Conservation (phyloP, 2,888 invertebrate species). For the Nysson spinosus region DNA sequence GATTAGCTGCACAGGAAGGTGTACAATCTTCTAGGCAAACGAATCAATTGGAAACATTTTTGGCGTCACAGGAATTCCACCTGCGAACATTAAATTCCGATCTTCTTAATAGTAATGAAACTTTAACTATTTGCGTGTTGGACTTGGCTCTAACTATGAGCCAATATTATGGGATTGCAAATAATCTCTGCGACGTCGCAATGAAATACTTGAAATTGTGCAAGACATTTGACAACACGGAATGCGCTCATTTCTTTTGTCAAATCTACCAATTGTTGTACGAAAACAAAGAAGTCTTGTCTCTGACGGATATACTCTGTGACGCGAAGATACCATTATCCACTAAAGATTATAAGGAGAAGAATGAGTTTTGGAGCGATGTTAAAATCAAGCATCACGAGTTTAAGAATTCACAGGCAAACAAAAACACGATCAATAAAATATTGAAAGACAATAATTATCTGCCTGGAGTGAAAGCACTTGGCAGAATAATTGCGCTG, state of each 20-base stretch:
- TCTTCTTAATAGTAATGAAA: conserved; percentile 53
- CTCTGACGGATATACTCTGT: conserved; percentile 60
- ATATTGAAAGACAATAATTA: conserved; percentile 19
- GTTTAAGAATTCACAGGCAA: conserved; percentile 36
- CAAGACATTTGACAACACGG: conserved; percentile 56
- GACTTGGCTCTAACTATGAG: conserved; percentile 72
- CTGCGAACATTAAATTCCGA: conserved; percentile 54
- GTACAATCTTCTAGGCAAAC: conserved; percentile 68
- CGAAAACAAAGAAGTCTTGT: conserved; percentile 52
- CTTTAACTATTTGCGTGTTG: conserved; percentile 65
- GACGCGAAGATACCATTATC: conserved; percentile 64
- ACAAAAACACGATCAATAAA: conserved; percentile 25
- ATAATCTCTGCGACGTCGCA: conserved; percentile 68
- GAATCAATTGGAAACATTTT: conserved; percentile 71
- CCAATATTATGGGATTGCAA: conserved; percentile 57
- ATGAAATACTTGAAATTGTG: conserved; percentile 66
- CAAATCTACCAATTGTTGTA: conserved; percentile 60
- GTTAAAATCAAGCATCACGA: conserved; percentile 48
- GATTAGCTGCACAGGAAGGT: conserved; percentile 68
- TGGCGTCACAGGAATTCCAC: conserved; percentile 69
- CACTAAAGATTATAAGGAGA: conserved; percentile 59
- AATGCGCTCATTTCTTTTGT: conserved; percentile 58
- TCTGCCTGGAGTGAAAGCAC: conserved; percentile 43
- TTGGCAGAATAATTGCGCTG: conserved; percentile 54
- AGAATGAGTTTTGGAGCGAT: conserved; percentile 64